These are phyloP conservation scores for Phataginus tricuspis DNA, from an alignment of 2,797 vertebrate genomes.

Conservation along the genomic window DNA sequence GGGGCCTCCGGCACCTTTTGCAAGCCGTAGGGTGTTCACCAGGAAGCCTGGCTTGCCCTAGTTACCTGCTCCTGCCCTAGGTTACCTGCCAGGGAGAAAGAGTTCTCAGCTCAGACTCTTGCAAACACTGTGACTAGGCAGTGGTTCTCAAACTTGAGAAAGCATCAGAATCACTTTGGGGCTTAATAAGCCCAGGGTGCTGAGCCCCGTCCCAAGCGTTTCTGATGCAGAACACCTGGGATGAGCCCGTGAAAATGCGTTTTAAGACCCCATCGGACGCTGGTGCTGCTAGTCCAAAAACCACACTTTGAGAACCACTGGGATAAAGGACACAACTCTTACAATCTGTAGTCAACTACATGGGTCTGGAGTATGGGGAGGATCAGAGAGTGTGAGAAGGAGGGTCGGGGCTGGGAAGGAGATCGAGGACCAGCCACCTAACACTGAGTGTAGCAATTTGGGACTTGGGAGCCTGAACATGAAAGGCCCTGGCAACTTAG, in stretches of 20 bases:
- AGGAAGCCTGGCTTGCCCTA: neutral
- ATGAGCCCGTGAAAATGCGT: neutral
- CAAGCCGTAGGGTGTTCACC: neutral
- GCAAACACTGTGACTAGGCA: neutral
- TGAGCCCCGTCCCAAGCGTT: neutral
- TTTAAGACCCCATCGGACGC: neutral
- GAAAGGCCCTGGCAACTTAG: neutral
- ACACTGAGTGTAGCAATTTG: neutral
- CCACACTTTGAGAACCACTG: neutral
- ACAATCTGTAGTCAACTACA: neutral
- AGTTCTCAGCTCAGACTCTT: neutral
- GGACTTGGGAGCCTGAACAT: neutral
- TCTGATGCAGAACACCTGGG: neutral
- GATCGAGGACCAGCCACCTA: neutral
- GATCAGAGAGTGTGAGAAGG: neutral
- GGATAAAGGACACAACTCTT: neutral
- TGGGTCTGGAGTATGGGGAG: neutral
- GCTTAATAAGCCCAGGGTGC: neutral
- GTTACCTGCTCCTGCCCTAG: neutral
- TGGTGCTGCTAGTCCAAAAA: neutral
- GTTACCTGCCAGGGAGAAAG: neutral
- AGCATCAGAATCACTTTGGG: neutral
- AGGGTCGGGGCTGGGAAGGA: neutral
- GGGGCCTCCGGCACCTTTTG: neutral
- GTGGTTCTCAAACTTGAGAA: neutral